Evolutionary conservation across 2,113 vertebrate species (phyloP).

Genomic region (Otocyon megalotis): DNA sequence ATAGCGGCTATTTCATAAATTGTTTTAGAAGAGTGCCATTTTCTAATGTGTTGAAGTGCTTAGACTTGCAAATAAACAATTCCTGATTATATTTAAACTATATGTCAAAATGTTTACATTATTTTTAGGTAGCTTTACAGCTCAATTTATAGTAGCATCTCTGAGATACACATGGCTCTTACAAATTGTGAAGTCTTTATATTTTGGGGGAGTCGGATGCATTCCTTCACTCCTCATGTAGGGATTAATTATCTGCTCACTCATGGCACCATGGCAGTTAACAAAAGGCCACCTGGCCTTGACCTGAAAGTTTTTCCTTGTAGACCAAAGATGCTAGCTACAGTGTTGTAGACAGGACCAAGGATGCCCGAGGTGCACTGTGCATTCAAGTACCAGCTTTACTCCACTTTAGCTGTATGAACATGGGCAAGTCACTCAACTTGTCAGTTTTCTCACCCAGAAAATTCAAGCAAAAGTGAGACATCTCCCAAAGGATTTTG

Average conservation of each 20-base stretch:
- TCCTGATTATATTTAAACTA: background rate
- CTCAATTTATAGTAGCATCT: background rate
- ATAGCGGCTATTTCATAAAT: background rate
- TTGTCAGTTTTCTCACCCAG: background rate
- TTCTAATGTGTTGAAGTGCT: background rate
- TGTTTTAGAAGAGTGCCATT: background rate
- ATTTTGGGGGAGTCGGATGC: background rate
- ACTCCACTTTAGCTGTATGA: background rate
- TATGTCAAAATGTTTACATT: background rate
- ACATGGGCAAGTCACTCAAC: background rate
- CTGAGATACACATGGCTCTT: background rate
- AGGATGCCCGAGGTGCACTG: fast-evolving
- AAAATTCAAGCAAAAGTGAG: background rate
- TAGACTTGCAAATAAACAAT: background rate
- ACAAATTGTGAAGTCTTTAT: background rate
- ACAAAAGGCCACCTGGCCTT: background rate
- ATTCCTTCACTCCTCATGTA: background rate
- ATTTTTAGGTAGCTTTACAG: background rate
- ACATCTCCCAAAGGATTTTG: background rate
- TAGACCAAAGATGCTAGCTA: too few relatives aligned
- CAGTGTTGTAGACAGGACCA: too few relatives aligned
- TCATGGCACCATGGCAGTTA: fast-evolving
- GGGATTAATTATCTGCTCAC: background rate
- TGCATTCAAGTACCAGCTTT: background rate
- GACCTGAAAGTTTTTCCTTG: background rate